Evolutionary conservation across 2,888 invertebrate species (phyloP), one percentile per base, ranked within the genome.

Genomic region (Invenusta paracnida): DNA sequence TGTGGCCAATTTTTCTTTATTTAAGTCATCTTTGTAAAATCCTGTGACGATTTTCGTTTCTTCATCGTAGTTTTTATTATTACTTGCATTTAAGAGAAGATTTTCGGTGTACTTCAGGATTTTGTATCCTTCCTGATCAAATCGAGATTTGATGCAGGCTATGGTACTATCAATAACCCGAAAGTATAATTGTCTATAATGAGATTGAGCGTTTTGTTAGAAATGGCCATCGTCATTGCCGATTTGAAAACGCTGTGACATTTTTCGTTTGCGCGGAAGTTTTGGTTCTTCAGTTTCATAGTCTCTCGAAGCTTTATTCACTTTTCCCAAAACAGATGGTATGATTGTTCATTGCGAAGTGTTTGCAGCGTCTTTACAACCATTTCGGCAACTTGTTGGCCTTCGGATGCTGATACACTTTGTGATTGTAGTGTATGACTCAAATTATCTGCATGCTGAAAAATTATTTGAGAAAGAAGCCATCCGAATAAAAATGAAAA

Each of bases 381-480:
- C 17, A 48, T 48, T 48, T 5, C 48, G 48, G 48, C 48, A 48
- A 48, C 48, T 48, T 48, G 48, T 48, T 48, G 48, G 48, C 48
- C 48, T 48, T 48, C 48, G 48, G 48, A 48, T 48, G 48, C 48
- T 48, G 48, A 48, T 73, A 73, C 27, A 73, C 17, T 73, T 48
- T 23, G 73, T 73, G 73, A 48, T 73, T 73, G 27, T 73, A 48
- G 73, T 73, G 73, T 73, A 73, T 23, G 73, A 73, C 73, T 73
- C 73, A 73, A 73, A 73, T 73, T 73, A 73, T 73, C 73, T 73
- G 73, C 27, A 73, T 73, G 73, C 73, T 73, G 48, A 73, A 73
- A 73, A 73, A 73, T 73, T 23, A 73, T 73, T 73, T 73, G 73
- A 73, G 73, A 73, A 73, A 73, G 73, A 73, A 73, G 73, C 73